Evolutionary conservation across 2,113 vertebrate genomes (phyloP).

Genomic region (Esox niger): DNA sequence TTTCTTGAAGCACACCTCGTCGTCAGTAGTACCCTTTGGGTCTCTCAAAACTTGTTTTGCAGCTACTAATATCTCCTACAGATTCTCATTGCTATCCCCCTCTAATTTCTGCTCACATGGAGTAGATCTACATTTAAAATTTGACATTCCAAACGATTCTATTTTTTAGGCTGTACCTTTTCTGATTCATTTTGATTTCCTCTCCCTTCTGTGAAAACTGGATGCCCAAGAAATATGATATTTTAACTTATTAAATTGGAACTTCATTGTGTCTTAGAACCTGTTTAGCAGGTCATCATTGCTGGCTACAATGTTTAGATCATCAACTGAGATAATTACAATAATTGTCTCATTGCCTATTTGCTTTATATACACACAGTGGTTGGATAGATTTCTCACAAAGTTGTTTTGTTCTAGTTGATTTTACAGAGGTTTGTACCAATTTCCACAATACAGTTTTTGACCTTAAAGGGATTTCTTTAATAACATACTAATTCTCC

Average conservation of each 20-base stretch:
- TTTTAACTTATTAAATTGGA: slow-evolving; percentile 28
- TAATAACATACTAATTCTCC: no score
- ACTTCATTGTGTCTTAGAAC: no score
- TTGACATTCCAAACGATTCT: slow-evolving; percentile 22
- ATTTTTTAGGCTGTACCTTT: no score
- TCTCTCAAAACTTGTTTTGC: no score
- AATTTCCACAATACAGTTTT: no score
- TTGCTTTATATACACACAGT: slow-evolving; percentile 33
- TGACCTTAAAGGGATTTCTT: no score
- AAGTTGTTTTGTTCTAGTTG: no score
- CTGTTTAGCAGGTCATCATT: slow-evolving; percentile 7
- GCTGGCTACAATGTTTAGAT: slow-evolving; percentile 37
- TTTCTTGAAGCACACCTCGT: slow-evolving; percentile 30
- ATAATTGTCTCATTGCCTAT: slow-evolving; percentile 21
- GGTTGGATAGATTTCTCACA: no score
- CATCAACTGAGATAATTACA: slow-evolving; percentile 42
- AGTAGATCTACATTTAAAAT: slow-evolving; percentile 36
- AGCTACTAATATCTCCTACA: no score
- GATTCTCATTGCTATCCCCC: neutral
- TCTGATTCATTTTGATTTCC: no score
- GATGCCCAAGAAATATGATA: slow-evolving; percentile 31
- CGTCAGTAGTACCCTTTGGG: slow-evolving; percentile 12
- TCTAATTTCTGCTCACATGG: slow-evolving; percentile 25
- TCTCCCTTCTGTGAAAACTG: slow-evolving; percentile 30
- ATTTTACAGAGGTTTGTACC: no score